Conservation (phyloP, 2,797 vertebrate genomes). For the Tamandua tetradactyla region DNA sequence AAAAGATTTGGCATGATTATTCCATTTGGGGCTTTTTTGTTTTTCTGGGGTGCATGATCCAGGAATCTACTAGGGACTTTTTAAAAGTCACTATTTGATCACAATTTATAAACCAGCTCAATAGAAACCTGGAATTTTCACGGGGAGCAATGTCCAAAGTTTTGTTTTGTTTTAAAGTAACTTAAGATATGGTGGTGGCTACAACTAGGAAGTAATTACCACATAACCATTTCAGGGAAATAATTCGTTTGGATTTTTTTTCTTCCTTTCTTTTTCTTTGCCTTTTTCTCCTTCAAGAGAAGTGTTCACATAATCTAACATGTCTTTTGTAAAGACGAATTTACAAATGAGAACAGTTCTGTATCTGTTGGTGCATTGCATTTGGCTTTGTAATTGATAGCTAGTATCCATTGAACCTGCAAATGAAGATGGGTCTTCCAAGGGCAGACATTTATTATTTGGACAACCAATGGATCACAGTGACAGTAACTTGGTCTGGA, state of each 20-base stretch:
- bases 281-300: neutral
- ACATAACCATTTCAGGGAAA: neutral
- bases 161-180: neutral
- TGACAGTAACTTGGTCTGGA: neutral
- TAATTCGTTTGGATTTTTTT: neutral
- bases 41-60: too few relatives aligned
- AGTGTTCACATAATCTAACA: neutral
- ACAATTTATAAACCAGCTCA: conserved; percentile 4
- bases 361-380: neutral
- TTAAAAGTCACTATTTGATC: neutral
- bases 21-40: neutral
- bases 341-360: neutral
- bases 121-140: neutral
- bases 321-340: conserved; percentile 19
- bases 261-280: too few relatives aligned
- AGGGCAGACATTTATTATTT: neutral
- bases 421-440: conserved; percentile 23
- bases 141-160: neutral
- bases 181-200: neutral
- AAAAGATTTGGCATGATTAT: neutral
- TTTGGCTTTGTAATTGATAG: neutral
- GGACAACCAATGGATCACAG: neutral
- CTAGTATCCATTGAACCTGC: neutral
- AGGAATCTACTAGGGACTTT: neutral
- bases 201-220: neutral